These are phyloP conservation scores for Morelia viridis DNA, from an alignment of 2,797 vertebrate species.

Conservation along the genomic window DNA sequence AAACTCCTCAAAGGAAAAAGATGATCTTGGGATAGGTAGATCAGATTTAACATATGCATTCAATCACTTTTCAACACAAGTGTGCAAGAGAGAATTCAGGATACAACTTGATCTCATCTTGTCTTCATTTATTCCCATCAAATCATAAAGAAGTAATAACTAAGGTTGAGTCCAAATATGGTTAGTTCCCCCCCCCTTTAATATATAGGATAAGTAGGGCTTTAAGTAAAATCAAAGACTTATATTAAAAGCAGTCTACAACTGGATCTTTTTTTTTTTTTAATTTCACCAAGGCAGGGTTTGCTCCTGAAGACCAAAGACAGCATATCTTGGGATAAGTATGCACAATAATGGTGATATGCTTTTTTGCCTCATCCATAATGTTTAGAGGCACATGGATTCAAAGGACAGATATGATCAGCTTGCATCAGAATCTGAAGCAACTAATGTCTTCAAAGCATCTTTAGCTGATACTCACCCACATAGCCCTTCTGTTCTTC, in stretches of 20 bases:
- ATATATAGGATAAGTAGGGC: neutral
- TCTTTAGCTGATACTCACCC: constrained; percentile 73
- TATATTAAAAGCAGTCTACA: neutral
- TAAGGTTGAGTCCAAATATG: neutral
- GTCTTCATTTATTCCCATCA: neutral
- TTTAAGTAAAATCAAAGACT: neutral
- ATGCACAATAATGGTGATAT: neutral
- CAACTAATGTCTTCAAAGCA: neutral
- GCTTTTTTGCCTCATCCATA: neutral
- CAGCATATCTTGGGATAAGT: neutral
- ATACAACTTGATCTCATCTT: neutral
- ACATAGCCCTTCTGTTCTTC: constrained; percentile 79
- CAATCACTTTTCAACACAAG: neutral
- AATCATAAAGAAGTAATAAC: neutral
- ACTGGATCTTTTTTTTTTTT: neutral
- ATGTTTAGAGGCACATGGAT: neutral
- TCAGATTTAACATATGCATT: neutral
- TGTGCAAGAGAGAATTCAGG: neutral
- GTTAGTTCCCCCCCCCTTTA: neutral
- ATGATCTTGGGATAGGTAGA: neutral
- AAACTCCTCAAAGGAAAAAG: neutral
- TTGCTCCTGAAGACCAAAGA: neutral
- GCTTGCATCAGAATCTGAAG: neutral
- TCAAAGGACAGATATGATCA: neutral
- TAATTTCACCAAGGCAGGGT: neutral